phyloP scores from a whole-genome alignment of 2,888 invertebrate genomes.

The Drosophila tanythrix region DNA sequence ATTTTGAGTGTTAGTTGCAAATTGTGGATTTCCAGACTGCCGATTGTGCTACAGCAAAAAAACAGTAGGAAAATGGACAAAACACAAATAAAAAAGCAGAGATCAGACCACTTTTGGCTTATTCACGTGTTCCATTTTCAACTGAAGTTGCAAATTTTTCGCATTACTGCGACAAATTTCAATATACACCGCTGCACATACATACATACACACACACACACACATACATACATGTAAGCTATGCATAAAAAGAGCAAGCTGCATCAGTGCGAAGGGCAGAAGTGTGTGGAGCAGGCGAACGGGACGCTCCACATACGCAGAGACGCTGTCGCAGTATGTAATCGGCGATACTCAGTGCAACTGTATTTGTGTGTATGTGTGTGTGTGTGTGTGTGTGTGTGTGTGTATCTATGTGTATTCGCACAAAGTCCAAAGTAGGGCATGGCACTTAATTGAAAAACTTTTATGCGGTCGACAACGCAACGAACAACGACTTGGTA shows the following conservation, averaged over 20 bases:
- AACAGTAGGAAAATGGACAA: background rate
- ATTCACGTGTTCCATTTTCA: constrained; percentile 43
- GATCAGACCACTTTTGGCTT: constrained; percentile 10
- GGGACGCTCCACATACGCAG: constrained; percentile 47
- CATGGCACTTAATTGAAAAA: constrained; percentile 74
- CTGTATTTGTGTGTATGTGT: constrained; percentile 21
- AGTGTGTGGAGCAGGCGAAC: constrained; percentile 6
- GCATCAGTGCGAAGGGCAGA: background rate
- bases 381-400: constrained; percentile 23
- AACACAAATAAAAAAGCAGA: background rate
- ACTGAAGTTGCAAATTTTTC: constrained; percentile 43
- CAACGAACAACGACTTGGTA: constrained; percentile 41
- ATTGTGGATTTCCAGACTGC: background rate
- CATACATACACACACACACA: background rate
- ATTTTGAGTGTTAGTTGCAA: constrained; percentile 12
- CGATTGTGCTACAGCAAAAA: background rate
- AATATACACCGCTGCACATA: constrained; percentile 37
- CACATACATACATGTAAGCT: background rate
- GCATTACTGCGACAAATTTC: constrained; percentile 48
- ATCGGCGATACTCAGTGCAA: constrained; percentile 48
- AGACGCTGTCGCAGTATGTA: constrained; percentile 55
- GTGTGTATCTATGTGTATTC: constrained; percentile 17
- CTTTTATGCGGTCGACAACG: constrained; percentile 72
- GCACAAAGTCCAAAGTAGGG: constrained; percentile 67
- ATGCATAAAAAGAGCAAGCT: constrained; percentile 13